Conservation (phyloP, 1,140 invertebrate genomes). For the Brachionus koreanus region DNA sequence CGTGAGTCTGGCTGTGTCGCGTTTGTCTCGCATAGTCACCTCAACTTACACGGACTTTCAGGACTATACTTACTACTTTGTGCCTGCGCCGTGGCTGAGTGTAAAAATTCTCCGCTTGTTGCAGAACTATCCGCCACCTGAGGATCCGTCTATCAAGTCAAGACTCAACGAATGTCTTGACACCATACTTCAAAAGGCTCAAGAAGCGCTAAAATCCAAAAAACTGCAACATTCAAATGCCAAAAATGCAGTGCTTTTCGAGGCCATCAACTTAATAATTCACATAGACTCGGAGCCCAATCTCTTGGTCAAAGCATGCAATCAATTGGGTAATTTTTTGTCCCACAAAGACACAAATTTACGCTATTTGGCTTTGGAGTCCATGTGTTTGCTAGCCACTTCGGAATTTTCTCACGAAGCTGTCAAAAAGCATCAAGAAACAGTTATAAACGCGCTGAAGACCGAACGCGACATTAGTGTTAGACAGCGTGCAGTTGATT, state of each 20-base stretch:
- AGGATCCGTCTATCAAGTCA: constrained; percentile 88
- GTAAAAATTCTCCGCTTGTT: constrained; percentile 91
- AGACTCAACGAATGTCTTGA: constrained; percentile 95
- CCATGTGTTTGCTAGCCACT: constrained; percentile 97
- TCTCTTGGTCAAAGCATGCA: constrained; percentile 92
- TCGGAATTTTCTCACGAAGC: constrained; percentile 99
- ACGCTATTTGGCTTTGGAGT: constrained; percentile 90
- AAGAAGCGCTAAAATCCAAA: constrained; percentile 98
- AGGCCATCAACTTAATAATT: constrained; percentile 98
- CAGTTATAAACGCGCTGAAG: constrained; percentile 95
- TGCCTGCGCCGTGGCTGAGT: constrained; percentile 97
- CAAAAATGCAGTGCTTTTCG: constrained; percentile 98
- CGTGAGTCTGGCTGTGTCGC: constrained; percentile 91
- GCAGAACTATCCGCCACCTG: constrained; percentile 96
- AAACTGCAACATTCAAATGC: constrained; percentile 99
- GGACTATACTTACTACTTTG: constrained; percentile 99
- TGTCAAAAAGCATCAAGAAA: constrained; percentile 99
- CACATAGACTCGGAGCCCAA: constrained; percentile 97
- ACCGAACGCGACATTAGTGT: constrained; percentile 99
- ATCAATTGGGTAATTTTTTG: constrained; percentile 95
- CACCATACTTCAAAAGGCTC: constrained; percentile 98
- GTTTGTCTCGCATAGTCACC: constrained; percentile 91
- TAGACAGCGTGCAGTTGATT: constrained; percentile 92
- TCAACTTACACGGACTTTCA: constrained; percentile 96
- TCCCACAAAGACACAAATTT: constrained; percentile 98